A percentile compares a stretch with the other conserved stretches of the same genome.
These are phyloP conservation scores for Dicycla oo DNA, from an alignment of 2,888 invertebrate genomes.

Conservation along the genomic window DNA sequence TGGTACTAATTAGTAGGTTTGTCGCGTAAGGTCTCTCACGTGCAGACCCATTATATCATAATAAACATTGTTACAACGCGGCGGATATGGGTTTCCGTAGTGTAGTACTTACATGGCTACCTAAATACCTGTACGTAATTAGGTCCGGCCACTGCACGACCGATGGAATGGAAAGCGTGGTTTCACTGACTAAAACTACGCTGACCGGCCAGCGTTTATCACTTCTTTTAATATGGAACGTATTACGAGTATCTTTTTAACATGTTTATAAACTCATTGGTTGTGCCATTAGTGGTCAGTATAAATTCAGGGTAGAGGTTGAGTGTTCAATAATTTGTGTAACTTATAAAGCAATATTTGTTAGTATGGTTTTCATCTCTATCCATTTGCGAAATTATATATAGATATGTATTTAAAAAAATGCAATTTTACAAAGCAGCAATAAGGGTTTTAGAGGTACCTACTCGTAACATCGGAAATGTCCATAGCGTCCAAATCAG, in stretches of 20 bases:
- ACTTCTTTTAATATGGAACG: slow-evolving; percentile 21
- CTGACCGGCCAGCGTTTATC: slow-evolving; percentile 9
- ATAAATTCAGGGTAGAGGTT: neutral
- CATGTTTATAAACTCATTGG: neutral
- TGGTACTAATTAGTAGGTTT: slow-evolving; percentile 46
- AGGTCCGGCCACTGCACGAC: slow-evolving; percentile 50
- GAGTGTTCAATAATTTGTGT: neutral
- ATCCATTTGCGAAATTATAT: neutral
- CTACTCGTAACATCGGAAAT: slow-evolving; percentile 12
- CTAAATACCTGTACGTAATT: slow-evolving; percentile 66
- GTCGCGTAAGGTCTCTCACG: slow-evolving; percentile 46
- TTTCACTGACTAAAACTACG: slow-evolving; percentile 41
- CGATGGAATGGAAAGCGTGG: slow-evolving; percentile 53
- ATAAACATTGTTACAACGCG: slow-evolving; percentile 58
- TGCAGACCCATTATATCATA: slow-evolving; percentile 59
- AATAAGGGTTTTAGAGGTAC: neutral
- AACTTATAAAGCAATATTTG: neutral
- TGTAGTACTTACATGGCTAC: slow-evolving; percentile 54
- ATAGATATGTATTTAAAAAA: neutral
- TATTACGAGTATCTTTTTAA: slow-evolving; percentile 8
- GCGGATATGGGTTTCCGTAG: slow-evolving; percentile 65
- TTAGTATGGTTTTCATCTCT: neutral
- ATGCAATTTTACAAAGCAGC: neutral
- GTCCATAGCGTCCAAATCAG: slow-evolving; percentile 14
- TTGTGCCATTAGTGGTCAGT: neutral